These are phyloP conservation scores for Drosophila leontia DNA, from an alignment of 1,140 invertebrate genomes.

Conservation along the genomic window DNA sequence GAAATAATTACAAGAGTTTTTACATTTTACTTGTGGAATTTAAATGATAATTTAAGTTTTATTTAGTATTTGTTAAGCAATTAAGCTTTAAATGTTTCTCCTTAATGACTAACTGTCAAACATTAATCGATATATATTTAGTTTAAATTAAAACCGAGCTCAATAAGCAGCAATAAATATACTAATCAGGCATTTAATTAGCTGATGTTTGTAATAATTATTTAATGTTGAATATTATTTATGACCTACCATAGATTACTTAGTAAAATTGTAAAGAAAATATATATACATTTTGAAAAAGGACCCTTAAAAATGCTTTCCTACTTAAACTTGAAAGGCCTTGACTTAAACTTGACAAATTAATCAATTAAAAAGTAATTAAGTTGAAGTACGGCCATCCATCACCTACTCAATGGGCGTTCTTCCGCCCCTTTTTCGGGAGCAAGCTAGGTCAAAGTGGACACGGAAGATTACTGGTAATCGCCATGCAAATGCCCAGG, in stretches of 20 bases:
- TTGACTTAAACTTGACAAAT: slow-evolving; percentile 24
- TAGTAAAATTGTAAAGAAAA: not conserved
- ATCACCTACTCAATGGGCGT: not conserved
- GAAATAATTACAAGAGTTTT: not conserved
- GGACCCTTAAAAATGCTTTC: not conserved
- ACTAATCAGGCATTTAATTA: not conserved
- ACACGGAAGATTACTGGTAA: slow-evolving; percentile 61
- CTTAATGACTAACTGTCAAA: not conserved
- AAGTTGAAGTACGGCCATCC: slow-evolving; percentile 26
- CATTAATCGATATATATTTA: not conserved
- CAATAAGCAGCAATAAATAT: not conserved
- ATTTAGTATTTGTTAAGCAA: not conserved
- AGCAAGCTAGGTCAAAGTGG: slow-evolving; percentile 12
- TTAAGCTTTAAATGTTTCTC: not conserved
- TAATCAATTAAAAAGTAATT: slow-evolving; percentile 73
- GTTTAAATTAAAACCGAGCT: not conserved
- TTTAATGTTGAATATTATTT: not conserved
- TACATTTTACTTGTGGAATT: no score
- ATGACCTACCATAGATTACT: not conserved
- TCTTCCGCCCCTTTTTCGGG: slow-evolving; percentile 21
- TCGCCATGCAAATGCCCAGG: slow-evolving; percentile 54
- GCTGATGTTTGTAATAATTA: not conserved
- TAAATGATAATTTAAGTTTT: not conserved
- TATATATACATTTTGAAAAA: not conserved
- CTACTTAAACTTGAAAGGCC: not conserved